These are phyloP conservation scores for Lymantria dispar DNA, from an alignment of 2,888 invertebrate genomes.

Conservation along the genomic window DNA sequence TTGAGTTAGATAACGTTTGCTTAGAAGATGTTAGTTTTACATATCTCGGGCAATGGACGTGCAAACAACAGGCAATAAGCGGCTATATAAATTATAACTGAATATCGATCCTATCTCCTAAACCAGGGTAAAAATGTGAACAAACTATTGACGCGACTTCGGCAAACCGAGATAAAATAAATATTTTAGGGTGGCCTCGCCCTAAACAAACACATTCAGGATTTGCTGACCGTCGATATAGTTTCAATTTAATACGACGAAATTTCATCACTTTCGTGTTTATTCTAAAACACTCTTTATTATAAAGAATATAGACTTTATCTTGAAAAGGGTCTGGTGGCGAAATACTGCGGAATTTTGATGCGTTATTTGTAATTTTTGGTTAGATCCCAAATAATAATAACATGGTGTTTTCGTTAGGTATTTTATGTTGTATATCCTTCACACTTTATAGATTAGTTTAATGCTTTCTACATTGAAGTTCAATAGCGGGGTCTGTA, in stretches of 20 bases:
- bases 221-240: conserved; percentile 82
- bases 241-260: conserved; percentile 80
- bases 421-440: too few species aligned
- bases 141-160: conserved; percentile 79
- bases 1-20: conserved; percentile 72
- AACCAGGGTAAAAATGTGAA: conserved; percentile 71
- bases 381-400: conserved; percentile 40
- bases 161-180: conserved; percentile 82
- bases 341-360: conserved; percentile 7
- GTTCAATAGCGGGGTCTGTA: conserved; percentile 43
- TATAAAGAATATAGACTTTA: conserved; percentile 35
- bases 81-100: conserved; percentile 71
- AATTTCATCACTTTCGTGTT: conserved; percentile 64
- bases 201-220: conserved; percentile 80
- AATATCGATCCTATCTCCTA: conserved; percentile 73
- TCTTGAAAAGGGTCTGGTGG: not conserved
- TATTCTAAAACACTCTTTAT: conserved; percentile 51
- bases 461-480: conserved; percentile 29
- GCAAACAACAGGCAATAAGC: conserved; percentile 65
- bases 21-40: conserved; percentile 72
- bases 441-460: conserved; percentile 10
- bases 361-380: conserved; percentile 60
- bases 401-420: too few species aligned
- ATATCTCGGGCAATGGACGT: conserved; percentile 59
- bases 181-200: conserved; percentile 81